phyloP scores from a whole-genome alignment of 1,140 invertebrate genomes.

The Temnothorax curvispinosus region DNA sequence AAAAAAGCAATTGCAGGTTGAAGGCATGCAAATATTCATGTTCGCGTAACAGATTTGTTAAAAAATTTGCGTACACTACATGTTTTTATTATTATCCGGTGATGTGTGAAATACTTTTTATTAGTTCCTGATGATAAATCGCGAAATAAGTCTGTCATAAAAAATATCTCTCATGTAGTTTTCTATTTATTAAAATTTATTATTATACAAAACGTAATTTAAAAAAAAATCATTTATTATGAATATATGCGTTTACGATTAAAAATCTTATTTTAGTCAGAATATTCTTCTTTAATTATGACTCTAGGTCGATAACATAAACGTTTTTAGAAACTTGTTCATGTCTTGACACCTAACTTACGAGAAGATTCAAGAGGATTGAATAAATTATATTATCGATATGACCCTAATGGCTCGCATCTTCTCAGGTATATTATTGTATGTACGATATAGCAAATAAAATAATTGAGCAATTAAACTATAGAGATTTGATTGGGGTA shows the following conservation, averaged over 20 bases:
- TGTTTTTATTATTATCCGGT: not conserved
- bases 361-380: no score
- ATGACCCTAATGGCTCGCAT: not conserved
- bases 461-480: not conserved
- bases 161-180: not conserved
- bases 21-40: not conserved
- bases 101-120: not conserved
- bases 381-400: no score
- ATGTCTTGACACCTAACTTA: not conserved
- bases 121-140: not conserved
- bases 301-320: not conserved
- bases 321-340: not conserved
- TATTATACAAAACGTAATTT: not conserved
- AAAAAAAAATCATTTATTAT: not conserved
- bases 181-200: not conserved
- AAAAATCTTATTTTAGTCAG: not conserved
- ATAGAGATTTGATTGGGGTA: not conserved
- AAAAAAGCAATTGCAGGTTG: not conserved
- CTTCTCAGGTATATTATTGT: not conserved
- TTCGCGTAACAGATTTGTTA: not conserved
- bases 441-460: not conserved
- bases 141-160: not conserved
- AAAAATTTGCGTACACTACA: not conserved
- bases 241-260: not conserved
- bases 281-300: not conserved